Conservation (phyloP, 2,113 vertebrate species). For the Scytalopus superciliaris region DNA sequence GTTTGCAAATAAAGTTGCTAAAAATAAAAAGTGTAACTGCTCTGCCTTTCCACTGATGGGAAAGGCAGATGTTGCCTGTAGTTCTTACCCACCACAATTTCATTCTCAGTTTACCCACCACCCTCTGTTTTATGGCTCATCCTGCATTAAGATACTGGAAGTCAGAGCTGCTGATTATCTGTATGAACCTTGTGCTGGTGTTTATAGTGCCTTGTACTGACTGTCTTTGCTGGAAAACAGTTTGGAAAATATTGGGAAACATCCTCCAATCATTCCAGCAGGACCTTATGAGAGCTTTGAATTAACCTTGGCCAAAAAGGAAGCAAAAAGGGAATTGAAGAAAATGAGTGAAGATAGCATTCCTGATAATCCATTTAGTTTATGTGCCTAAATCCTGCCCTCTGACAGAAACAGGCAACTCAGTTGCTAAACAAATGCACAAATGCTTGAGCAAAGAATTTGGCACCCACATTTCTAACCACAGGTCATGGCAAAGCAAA, state of each 20-base stretch:
- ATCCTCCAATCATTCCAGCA: background rate
- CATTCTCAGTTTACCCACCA: slow-evolving; percentile 3
- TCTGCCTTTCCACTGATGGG: slow-evolving; percentile 16
- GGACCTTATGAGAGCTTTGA: background rate
- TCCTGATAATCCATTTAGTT: background rate
- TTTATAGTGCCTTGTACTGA: background rate
- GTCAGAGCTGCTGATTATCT: background rate
- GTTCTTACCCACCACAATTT: slow-evolving; percentile 11
- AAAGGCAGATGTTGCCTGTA: slow-evolving; percentile 34
- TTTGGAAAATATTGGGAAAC: slow-evolving; percentile 9
- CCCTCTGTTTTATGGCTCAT: slow-evolving; percentile 5
- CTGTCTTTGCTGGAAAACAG: slow-evolving; percentile 7
- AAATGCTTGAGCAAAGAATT: background rate
- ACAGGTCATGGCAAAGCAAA: background rate
- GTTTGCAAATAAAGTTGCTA: slow-evolving; percentile 19
- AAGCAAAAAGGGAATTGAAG: slow-evolving; percentile 11
- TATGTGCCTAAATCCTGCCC: background rate
- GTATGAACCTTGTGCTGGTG: background rate
- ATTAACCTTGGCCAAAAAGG: background rate
- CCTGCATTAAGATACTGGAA: background rate
- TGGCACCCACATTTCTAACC: background rate
- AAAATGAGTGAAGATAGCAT: background rate
- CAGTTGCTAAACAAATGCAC: background rate
- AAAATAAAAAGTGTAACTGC: slow-evolving; percentile 8
- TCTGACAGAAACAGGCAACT: background rate